phyloP scores from a whole-genome alignment of 2,888 invertebrate species.

The Vannuccia rotundouncinata region DNA sequence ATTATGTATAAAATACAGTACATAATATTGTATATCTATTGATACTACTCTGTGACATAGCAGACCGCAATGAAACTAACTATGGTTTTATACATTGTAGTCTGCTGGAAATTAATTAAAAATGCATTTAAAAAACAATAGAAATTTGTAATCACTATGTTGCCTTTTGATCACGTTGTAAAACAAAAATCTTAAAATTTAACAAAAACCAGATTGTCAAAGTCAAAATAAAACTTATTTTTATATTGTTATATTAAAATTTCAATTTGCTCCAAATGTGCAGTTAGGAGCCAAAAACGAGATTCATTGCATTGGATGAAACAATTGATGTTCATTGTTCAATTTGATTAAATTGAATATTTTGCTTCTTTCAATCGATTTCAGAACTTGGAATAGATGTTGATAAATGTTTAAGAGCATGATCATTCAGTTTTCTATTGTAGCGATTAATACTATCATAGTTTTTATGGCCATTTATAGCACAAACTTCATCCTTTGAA shows the following conservation, averaged over 20 bases:
- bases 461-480: background rate
- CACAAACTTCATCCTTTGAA: background rate
- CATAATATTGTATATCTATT: background rate
- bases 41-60: background rate
- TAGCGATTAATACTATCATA: background rate
- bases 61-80: background rate
- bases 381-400: background rate
- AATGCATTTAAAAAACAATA: background rate
- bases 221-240: background rate
- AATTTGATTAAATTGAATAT: background rate
- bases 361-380: background rate
- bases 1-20: too few species aligned
- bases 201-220: background rate
- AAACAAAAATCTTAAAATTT: background rate
- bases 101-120: background rate
- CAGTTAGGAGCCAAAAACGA: background rate
- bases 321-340: background rate
- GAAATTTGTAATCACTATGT: background rate
- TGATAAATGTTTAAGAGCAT: background rate
- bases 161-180: background rate
- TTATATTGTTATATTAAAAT: background rate
- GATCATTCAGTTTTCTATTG: background rate
- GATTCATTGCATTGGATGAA: background rate
- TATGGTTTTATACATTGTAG: background rate
- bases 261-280: background rate